These are phyloP conservation scores for Pipra filicauda DNA, from an alignment of 2,113 vertebrate species.

Conservation along the genomic window DNA sequence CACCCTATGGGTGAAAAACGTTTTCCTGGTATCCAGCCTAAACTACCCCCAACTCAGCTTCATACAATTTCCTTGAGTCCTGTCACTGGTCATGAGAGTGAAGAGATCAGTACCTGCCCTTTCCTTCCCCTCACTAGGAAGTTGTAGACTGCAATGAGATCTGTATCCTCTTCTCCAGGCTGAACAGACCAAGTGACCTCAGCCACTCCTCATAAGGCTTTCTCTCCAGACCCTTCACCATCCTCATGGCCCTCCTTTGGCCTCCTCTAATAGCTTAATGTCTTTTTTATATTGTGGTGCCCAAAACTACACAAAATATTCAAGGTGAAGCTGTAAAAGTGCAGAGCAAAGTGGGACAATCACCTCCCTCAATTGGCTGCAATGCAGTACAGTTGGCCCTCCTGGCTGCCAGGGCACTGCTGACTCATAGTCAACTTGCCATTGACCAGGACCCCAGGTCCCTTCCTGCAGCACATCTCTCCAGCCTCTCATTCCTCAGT, in stretches of 20 bases:
- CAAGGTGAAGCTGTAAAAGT: neutral
- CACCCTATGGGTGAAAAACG: neutral
- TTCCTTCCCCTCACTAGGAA: neutral
- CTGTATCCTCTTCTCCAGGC: neutral
- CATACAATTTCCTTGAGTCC: neutral
- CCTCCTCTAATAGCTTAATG: no score
- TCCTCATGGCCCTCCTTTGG: neutral
- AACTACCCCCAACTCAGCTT: neutral
- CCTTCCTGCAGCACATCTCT: neutral
- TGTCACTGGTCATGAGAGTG: neutral
- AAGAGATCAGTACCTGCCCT: neutral
- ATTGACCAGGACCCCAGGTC: fast-evolving
- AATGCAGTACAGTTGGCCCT: fast-evolving
- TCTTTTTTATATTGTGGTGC: neutral
- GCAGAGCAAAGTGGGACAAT: neutral
- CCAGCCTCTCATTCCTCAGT: neutral
- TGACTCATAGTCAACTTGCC: neutral
- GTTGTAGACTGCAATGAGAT: neutral
- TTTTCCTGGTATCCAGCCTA: neutral
- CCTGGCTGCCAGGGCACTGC: neutral
- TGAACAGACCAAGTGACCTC: neutral
- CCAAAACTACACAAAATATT: neutral
- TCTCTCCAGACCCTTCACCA: neutral
- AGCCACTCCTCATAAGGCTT: neutral
- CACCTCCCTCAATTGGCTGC: fast-evolving